These are phyloP conservation scores for Myotis daubentonii DNA, from an alignment of 2,797 vertebrate genomes.

Conservation along the genomic window DNA sequence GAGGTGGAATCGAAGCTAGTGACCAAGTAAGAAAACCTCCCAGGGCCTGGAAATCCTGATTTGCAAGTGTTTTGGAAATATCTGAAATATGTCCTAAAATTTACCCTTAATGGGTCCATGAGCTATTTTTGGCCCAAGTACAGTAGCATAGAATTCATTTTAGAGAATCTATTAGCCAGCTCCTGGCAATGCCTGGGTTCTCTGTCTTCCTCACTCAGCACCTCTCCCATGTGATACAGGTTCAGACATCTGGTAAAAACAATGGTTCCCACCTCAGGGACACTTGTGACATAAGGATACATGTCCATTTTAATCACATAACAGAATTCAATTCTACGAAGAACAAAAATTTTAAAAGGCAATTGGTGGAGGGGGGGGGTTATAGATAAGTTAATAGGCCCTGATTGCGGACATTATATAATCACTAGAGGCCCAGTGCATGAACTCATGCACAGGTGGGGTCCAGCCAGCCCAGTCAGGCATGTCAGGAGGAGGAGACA, in stretches of 20 bases:
- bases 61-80: not conserved
- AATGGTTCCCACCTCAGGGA: not conserved
- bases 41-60: not conserved
- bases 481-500: no score
- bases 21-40: not conserved
- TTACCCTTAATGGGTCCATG: not conserved
- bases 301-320: not conserved
- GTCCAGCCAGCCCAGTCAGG: no score
- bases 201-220: not conserved
- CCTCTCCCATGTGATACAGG: not conserved
- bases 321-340: not conserved
- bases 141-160: not conserved
- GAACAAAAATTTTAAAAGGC: not conserved
- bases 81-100: not conserved
- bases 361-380: fast-evolving
- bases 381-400: not conserved
- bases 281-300: not conserved
- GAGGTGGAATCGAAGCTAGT: not conserved
- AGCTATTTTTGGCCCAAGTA: not conserved
- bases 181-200: not conserved
- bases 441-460: no score
- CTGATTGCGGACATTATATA: conserved; percentile 55
- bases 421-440: not conserved
- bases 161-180: not conserved
- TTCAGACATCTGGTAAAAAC: not conserved